phyloP scores from a whole-genome alignment of 2,888 invertebrate genomes.

The Drosophila paranaensis region DNA sequence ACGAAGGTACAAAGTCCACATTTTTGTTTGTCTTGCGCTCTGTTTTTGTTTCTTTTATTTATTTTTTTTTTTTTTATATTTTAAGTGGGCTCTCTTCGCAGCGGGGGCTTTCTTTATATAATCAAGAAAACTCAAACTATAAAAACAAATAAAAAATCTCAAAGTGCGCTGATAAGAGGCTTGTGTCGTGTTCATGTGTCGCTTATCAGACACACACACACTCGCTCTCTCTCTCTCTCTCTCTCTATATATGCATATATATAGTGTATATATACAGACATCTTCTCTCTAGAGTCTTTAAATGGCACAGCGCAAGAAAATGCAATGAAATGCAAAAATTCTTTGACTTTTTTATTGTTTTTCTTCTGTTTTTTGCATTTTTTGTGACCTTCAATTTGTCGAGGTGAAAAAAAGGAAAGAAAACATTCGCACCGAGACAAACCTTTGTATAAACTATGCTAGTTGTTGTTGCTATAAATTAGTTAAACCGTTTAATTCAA shows the following conservation, averaged over 20 bases:
- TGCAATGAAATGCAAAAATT: conserved; percentile 25
- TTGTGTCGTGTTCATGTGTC: conserved; percentile 4
- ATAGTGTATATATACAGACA: not conserved
- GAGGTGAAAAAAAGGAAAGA: conserved; percentile 19
- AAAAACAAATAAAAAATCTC: conserved; percentile 19
- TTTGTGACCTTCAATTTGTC: conserved; percentile 54
- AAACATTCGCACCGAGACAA: conserved; percentile 39
- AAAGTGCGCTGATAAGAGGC: conserved; percentile 38
- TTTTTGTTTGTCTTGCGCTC: conserved; percentile 5
- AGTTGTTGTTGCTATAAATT: not conserved
- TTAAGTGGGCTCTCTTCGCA: not conserved
- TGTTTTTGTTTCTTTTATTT: conserved; percentile 3
- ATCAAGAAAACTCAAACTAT: conserved; percentile 12
- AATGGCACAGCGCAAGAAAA: conserved; percentile 13
- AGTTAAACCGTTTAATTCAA: conserved; percentile 17
- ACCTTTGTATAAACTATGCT: conserved; percentile 41
- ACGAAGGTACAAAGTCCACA: conserved; percentile 68
- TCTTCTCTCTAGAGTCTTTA: not conserved
- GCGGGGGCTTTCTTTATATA: conserved; percentile 32
- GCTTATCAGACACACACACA: conserved; percentile 27
- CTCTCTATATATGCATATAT: too few relatives aligned
- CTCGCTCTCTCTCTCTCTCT: too few relatives aligned
- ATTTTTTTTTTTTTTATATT: not conserved
- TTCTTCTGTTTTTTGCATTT: conserved; percentile 2
- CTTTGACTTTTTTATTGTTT: conserved; percentile 7